These are phyloP conservation scores for Brachionus koreanus DNA, from an alignment of 1,140 invertebrate genomes.

Conservation along the genomic window DNA sequence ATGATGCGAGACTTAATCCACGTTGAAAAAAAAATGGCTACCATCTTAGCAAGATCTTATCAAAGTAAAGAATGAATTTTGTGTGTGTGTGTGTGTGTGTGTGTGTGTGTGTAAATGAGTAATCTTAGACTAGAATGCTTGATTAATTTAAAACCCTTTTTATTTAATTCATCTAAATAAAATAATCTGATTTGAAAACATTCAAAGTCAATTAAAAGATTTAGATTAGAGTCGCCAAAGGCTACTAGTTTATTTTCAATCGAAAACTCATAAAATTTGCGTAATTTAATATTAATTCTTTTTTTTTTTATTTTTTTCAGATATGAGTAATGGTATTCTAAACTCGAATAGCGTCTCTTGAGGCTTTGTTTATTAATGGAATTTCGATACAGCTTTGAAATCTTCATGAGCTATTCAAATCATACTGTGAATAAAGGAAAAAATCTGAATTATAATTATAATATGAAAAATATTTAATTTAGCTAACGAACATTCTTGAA, in stretches of 20 bases:
- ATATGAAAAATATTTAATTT: background rate
- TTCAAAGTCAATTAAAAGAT: background rate
- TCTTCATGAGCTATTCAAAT: background rate
- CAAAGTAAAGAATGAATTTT: background rate
- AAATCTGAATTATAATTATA: background rate
- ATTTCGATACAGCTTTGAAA: background rate
- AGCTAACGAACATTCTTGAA: slow-evolving; percentile 17
- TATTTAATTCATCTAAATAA: background rate
- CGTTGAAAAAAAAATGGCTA: background rate
- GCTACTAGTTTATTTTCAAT: background rate
- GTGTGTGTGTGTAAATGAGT: background rate
- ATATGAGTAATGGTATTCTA: background rate
- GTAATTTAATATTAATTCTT: background rate
- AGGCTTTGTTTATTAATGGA: background rate
- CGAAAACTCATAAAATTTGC: background rate
- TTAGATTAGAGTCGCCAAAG: background rate
- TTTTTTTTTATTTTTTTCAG: background rate
- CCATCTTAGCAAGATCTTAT: background rate
- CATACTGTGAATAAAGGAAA: slow-evolving; percentile 12
- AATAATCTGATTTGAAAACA: background rate
- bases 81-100: background rate
- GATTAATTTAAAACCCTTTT: background rate
- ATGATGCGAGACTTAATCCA: background rate
- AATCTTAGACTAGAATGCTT: background rate
- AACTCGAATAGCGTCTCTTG: background rate